These are phyloP conservation scores for Riparia riparia DNA, from an alignment of 2,113 vertebrate species.

Conservation along the genomic window DNA sequence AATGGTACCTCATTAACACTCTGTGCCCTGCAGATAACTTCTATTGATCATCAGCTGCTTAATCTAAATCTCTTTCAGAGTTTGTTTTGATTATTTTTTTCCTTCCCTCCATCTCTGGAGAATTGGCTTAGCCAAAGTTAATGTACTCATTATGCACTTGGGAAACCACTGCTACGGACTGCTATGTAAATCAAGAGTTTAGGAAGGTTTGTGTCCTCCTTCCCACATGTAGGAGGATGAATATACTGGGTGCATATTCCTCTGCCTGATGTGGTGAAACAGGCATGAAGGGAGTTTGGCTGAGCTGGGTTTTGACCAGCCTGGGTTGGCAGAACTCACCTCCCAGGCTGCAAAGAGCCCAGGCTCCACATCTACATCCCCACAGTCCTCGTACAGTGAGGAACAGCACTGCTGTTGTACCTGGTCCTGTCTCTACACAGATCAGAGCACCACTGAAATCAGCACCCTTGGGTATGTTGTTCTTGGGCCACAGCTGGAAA, in stretches of 20 bases:
- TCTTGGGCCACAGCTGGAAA: not conserved
- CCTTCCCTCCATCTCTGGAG: conserved; percentile 19
- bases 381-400: not conserved
- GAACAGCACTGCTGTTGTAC: not conserved
- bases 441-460: not conserved
- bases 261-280: not conserved
- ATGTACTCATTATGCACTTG: conserved; percentile 24
- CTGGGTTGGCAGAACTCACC: not conserved
- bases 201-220: not conserved
- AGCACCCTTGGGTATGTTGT: not conserved
- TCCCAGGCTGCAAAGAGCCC: not conserved
- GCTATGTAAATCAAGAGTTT: not conserved
- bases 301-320: not conserved
- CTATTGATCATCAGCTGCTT: conserved; percentile 66
- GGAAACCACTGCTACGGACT: not conserved
- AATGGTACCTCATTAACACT: conserved; percentile 51
- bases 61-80: conserved; percentile 56
- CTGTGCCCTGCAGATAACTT: conserved; percentile 43
- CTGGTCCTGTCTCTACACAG: not conserved
- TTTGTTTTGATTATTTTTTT: conserved; percentile 49
- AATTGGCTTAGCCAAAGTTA: conserved; percentile 26
- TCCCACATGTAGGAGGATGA: not conserved
- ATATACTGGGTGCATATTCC: not conserved
- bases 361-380: not conserved
- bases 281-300: not conserved